A percentile compares a stretch with the other conserved stretches of the same genome.
Conservation (phyloP, 2,113 vertebrate species). For the Aegithalos caudatus region DNA sequence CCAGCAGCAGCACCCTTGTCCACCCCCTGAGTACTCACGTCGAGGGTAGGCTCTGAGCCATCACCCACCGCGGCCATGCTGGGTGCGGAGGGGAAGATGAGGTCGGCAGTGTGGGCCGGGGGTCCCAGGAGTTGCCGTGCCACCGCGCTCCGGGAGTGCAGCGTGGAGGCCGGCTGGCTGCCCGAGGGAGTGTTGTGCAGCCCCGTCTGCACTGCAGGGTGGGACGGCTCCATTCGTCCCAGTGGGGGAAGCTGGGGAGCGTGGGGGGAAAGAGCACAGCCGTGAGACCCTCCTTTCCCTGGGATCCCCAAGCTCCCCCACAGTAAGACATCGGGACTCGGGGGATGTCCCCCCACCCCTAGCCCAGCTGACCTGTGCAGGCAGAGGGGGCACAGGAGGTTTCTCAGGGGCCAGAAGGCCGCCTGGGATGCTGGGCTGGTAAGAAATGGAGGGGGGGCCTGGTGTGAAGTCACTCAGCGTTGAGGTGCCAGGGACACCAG, state of each 20-base stretch:
- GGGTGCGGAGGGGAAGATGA: slow-evolving; percentile 75
- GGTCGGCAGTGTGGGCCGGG: not conserved
- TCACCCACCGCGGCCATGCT: slow-evolving; percentile 75
- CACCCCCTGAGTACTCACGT: slow-evolving; percentile 76
- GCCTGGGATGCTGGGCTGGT: slow-evolving; percentile 83
- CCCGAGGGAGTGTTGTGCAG: slow-evolving; percentile 72
- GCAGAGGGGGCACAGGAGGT: slow-evolving; percentile 71
- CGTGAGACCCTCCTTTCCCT: not conserved
- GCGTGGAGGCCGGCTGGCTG: slow-evolving; percentile 71
- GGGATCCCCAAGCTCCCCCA: not conserved
- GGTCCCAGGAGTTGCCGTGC: slow-evolving; percentile 69
- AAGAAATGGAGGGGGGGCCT: slow-evolving; percentile 79
- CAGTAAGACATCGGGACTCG: not conserved
- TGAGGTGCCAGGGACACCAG: slow-evolving; percentile 81
- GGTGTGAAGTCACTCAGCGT: slow-evolving; percentile 83
- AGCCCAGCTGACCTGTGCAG: slow-evolving; percentile 75
- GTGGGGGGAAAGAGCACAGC: not conserved
- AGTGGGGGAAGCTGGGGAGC: slow-evolving; percentile 73
- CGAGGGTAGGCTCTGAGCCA: slow-evolving; percentile 84
- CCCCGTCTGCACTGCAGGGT: slow-evolving; percentile 77
- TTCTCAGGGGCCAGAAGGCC: slow-evolving; percentile 82
- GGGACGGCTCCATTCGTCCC: slow-evolving; percentile 80
- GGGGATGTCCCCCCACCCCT: too few species aligned
- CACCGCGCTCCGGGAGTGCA: slow-evolving; percentile 72
- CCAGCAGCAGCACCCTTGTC: not conserved